Evolutionary conservation across 2,888 invertebrate species (phyloP).

Genomic region (Hipparchia sbordonii): DNA sequence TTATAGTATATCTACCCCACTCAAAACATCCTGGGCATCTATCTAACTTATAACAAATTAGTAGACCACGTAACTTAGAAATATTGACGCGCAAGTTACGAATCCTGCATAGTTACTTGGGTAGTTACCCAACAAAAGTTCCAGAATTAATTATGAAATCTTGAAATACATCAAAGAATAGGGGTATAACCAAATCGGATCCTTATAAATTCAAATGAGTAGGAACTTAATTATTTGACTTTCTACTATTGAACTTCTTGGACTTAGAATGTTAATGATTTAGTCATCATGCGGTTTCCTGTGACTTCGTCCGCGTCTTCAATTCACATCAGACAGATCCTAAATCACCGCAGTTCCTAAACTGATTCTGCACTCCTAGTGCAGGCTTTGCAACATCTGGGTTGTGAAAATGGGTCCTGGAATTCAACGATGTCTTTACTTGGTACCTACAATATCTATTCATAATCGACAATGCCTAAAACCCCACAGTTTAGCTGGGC

Average conservation of each 20-base stretch:
- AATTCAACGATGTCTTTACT: too few relatives aligned
- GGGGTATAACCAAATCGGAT: background rate
- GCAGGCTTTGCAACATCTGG: too few relatives aligned
- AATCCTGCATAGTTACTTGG: slow-evolving; percentile 8
- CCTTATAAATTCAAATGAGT: background rate
- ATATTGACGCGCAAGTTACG: background rate
- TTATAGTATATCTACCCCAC: background rate
- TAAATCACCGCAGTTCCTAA: too few relatives aligned
- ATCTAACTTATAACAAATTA: background rate
- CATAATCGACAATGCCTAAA: too few relatives aligned
- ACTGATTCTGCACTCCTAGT: too few relatives aligned
- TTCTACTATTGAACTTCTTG: background rate
- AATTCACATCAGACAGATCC: too few relatives aligned
- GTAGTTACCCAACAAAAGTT: background rate
- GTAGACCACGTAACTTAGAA: background rate
- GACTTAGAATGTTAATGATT: background rate
- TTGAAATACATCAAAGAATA: background rate
- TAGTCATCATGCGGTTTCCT: too few relatives aligned
- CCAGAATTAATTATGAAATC: slow-evolving; percentile 1
- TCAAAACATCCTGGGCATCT: background rate
- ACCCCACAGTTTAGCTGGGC: too few relatives aligned
- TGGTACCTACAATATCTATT: too few relatives aligned
- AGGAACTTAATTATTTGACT: background rate
- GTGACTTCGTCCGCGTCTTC: too few relatives aligned
- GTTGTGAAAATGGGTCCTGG: too few relatives aligned